Evolutionary conservation across 2,113 vertebrate species (phyloP).

Genomic region (Regulus satrapa): DNA sequence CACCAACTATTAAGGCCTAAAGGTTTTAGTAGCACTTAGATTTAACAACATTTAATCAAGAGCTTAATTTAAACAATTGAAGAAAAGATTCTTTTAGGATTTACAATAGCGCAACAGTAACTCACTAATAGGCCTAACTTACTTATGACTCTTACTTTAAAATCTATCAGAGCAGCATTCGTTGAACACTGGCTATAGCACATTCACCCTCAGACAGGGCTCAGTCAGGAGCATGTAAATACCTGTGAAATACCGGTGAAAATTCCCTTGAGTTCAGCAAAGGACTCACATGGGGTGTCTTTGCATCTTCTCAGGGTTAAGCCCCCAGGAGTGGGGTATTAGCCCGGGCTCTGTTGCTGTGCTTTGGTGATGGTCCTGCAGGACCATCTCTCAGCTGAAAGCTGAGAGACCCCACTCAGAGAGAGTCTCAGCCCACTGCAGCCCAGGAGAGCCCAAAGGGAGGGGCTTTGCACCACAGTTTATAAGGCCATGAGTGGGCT

Average conservation of each 20-base stretch:
- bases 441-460: neutral
- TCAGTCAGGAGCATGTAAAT: no score
- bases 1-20: neutral
- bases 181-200: neutral
- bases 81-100: neutral
- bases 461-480: neutral
- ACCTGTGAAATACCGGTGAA: no score
- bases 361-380: neutral
- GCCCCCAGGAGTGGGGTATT: no score
- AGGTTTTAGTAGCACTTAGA: neutral
- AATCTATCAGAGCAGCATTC: neutral
- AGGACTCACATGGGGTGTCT: neutral
- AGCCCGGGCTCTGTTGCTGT: neutral
- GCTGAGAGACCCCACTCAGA: neutral
- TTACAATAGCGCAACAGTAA: neutral
- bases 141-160: neutral
- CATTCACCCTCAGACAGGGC: no score
- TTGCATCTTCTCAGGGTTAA: neutral
- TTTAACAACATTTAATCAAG: neutral
- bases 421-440: neutral
- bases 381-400: no score
- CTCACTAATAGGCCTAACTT: neutral
- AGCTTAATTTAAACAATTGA: neutral
- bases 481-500: rapidly evolving
- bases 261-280: neutral